Conservation (phyloP, 2,113 vertebrate genomes). For the Chiloscyllium plagiosum region DNA sequence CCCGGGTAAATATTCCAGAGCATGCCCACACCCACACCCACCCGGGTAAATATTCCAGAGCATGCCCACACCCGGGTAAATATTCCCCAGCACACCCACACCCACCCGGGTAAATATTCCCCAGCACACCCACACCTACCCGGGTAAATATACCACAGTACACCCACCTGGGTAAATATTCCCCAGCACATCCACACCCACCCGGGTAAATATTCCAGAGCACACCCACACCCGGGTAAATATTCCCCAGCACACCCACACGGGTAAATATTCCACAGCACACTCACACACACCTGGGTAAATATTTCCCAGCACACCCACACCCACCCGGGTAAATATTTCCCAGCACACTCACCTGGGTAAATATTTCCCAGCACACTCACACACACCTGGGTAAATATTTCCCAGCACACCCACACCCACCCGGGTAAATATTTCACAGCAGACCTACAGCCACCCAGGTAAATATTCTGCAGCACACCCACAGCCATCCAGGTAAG, state of each 20-base stretch:
- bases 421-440: background rate
- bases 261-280: background rate
- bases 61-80: background rate
- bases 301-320: background rate
- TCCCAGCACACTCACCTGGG: background rate
- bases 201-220: too few relatives aligned
- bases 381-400: background rate
- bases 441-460: background rate
- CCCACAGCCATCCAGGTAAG: background rate
- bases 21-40: background rate
- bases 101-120: background rate
- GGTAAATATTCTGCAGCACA: background rate
- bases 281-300: too few relatives aligned
- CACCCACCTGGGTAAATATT: background rate
- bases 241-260: background rate
- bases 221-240: background rate
- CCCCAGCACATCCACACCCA: background rate
- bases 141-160: too few relatives aligned
- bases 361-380: too few relatives aligned
- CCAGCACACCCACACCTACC: background rate
- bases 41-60: too few relatives aligned
- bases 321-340: background rate
- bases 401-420: background rate
- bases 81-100: background rate
- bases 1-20: background rate